Evolutionary conservation across 2,113 vertebrate genomes (phyloP), one percentile per base, ranked within the genome.

Genomic region (Camelus dromedarius): DNA sequence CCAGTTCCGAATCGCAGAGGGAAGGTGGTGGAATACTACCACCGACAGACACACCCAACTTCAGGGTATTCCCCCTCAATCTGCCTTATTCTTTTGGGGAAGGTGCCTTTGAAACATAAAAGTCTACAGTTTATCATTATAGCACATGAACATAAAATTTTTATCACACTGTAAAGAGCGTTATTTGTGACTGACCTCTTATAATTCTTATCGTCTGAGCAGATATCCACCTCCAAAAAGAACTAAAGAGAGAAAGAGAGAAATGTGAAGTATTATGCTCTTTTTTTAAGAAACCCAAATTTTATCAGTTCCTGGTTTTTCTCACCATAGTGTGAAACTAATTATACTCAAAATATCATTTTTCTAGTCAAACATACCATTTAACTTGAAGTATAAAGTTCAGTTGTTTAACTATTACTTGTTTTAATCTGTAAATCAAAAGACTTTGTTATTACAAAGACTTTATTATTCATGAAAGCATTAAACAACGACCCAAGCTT

Each of bases 161-260:
- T 95, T 84, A 92, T n/a, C 73, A 93, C 32, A 93, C 3, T 94
- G 15, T 64, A 98, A 95, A 95, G 62, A 79, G 2, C 13, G 80
- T 96, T 93, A 90, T 91, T 69, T 97, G 75, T 95, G 93, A 98
- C 99, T 97, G 24, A 99, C 99, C 98, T 99, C 98, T 98, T 30
- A 97, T 10, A 97, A 99, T 95, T 94, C 98, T 97, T 97, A 98
- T 89, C 97, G 98, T 77, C 92, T 98, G 98, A 97, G 98, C 81
- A 96, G 98, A 98, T 84, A 99, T 90, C 98, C 99, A 98, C 98
- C 64, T 98, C 98, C 98, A 99, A 97, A 99, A 98, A 0, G 98
- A 98, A 98, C 99, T 99, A 97, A 72, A 69, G 80, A 95, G 88
- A 98, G 35, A 97, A 77, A 97, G n/a, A 88, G 26, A 79, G 1